These are phyloP conservation scores for Dendrocopos noguchii DNA, from an alignment of 2,113 vertebrate species.

Conservation along the genomic window DNA sequence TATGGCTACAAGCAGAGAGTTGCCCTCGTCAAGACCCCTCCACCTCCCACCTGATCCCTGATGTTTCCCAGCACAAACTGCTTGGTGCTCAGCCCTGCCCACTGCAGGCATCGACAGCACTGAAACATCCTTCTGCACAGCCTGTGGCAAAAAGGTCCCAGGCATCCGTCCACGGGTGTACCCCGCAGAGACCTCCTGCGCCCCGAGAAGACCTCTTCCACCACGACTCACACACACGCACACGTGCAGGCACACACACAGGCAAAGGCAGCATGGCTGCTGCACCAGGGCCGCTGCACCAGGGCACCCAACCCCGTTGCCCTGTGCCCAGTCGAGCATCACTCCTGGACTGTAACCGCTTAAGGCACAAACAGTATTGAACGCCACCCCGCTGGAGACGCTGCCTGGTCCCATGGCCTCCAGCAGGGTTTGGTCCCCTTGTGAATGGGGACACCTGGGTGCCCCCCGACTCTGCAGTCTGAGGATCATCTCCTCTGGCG, in stretches of 20 bases:
- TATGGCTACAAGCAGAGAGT: fast-evolving
- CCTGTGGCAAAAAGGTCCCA: neutral
- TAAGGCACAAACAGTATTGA: constrained; percentile 53
- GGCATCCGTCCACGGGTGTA: neutral
- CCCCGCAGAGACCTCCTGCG: constrained; percentile 4
- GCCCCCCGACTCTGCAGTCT: neutral
- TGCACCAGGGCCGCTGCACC: neutral
- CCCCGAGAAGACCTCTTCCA: neutral
- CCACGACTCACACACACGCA: neutral
- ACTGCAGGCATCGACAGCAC: neutral
- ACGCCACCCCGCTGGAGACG: neutral
- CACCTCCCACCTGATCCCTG: neutral
- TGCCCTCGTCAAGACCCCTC: fast-evolving
- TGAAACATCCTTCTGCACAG: neutral
- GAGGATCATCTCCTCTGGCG: constrained; percentile 44
- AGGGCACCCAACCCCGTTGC: neutral
- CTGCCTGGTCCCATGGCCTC: neutral
- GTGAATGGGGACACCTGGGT: neutral
- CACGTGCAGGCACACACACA: neutral
- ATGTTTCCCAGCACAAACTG: neutral
- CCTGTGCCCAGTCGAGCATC: neutral
- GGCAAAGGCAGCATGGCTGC: neutral
- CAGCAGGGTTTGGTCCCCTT: neutral
- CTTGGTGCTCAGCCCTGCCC: neutral
- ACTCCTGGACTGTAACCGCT: constrained; percentile 51